Base-by-base conservation (phyloP, 2,113 vertebrate species). In the Erythrolamprus reginae region DNA sequence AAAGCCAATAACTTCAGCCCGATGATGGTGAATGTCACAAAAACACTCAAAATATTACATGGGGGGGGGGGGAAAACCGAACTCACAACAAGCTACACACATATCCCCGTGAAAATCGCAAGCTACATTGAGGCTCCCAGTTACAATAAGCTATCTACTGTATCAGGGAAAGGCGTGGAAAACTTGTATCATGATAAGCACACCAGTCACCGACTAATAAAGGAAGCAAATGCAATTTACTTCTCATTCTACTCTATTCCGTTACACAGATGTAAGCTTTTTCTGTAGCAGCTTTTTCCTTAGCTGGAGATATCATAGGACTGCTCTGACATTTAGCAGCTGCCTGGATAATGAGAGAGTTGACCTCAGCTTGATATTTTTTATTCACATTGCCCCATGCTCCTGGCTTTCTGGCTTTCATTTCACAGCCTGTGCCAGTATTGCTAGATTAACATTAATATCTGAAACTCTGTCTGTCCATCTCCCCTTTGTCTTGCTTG, bases 401-500 rank as follows among this genome's bases (percentile, higher is more conserved):
- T 77, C 65, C n/a, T 0, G 7, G 45, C n/a, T 42, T 52, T 52
- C 7, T 42, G 55, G 58, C 61, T 42, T 84, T 56, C 50, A 19
- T 90, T 95, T 93, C 88, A 91, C 28, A 23, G 15, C 89, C 3
- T 50, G 47, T 91, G 13, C 4, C 89, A 53, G 10, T 51, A 82
- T 51, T 26, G 17, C 28, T 88, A 86, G 23, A 89, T 92, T 89
- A 82, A 93, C 85, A 51, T 0, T 91, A 90, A 58, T 91, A 89
- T 33, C 53, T 3, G 13, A 28, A 50, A 24, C 10, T 84, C 24
- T 28, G 33, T 84, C 24, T 84, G 47, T 84, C 24, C 47, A 28
- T 84, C 10, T 84, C 23, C 26, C 10, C 26, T 28, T 84, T 77
- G 70, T 92, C 53, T 2, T 93, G 88, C 45, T 85, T 93, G 86